Percentiles rank a stretch among this genome's conserved stretches.
These are phyloP conservation scores for Aphelinus certus DNA, from an alignment of 1,140 invertebrate genomes.

Conservation along the genomic window DNA sequence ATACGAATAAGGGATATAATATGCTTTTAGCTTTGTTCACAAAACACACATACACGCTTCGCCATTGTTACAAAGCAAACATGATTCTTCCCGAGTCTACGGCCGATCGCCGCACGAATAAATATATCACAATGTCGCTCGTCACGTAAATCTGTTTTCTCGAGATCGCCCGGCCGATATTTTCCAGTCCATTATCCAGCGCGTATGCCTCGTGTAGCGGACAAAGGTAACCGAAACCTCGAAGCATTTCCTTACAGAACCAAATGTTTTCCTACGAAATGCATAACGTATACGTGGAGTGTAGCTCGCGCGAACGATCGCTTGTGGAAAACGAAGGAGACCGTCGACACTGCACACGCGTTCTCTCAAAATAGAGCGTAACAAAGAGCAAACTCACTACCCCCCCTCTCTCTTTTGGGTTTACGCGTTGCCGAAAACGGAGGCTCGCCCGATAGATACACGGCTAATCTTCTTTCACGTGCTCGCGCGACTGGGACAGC, in stretches of 20 bases:
- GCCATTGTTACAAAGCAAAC: too few relatives aligned
- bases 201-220: too few relatives aligned
- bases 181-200: too few relatives aligned
- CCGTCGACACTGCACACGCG: neutral
- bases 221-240: slow-evolving; percentile 8
- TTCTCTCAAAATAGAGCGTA: neutral
- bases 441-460: slow-evolving; percentile 14
- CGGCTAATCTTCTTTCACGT: slow-evolving; percentile 17
- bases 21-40: too few relatives aligned
- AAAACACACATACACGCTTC: too few relatives aligned
- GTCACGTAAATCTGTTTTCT: too few relatives aligned
- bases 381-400: neutral
- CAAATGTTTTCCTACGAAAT: slow-evolving; percentile 5
- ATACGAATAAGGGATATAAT: too few relatives aligned
- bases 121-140: neutral
- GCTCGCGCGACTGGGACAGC: neutral
- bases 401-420: neutral
- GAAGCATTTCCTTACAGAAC: neutral
- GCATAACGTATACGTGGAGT: too few relatives aligned
- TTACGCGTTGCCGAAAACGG: neutral
- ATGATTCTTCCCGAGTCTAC: too few relatives aligned
- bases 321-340: too few relatives aligned
- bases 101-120: neutral
- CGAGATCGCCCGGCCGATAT: too few relatives aligned
- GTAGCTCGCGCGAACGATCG: too few relatives aligned